phyloP scores from a whole-genome alignment of 1,140 invertebrate species.

The Melipona quadrifasciata region DNA sequence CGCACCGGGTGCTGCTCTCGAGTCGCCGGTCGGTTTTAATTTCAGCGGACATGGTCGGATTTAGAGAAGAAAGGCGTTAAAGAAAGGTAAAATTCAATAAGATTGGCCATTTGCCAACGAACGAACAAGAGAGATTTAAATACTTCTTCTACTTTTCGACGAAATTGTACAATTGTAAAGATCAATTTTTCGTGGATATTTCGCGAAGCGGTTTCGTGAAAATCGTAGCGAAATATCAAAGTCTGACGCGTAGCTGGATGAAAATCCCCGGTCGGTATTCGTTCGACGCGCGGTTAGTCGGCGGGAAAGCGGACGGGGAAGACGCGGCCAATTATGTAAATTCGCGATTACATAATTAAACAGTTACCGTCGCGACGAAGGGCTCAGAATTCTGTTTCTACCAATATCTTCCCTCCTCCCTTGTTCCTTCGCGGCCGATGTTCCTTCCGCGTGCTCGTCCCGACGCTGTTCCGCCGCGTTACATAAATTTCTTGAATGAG shows the following conservation, averaged over 20 bases:
- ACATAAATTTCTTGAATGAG: conserved; percentile 10
- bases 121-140: not conserved
- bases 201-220: not conserved
- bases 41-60: not conserved
- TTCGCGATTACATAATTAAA: conserved; percentile 76
- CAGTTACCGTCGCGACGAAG: conserved; percentile 63
- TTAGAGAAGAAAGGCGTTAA: not conserved
- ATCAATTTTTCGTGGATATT: not conserved
- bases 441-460: conserved; percentile 16
- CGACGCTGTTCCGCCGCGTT: conserved; percentile 1
- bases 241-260: conserved; percentile 30
- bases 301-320: conserved; percentile 28
- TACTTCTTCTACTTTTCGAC: not conserved
- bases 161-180: not conserved
- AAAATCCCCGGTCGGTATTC: conserved; percentile 60
- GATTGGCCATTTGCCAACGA: not conserved
- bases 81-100: not conserved
- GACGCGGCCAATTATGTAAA: conserved; percentile 72
- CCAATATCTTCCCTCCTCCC: conserved; percentile 46
- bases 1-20: not conserved
- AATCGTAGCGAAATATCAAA: conserved; percentile 8
- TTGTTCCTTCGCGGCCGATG: not conserved
- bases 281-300: conserved; percentile 50
- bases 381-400: conserved; percentile 41
- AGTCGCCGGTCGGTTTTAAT: conserved; percentile 6